Conservation (phyloP, 1,140 invertebrate genomes). For the Heliconius hermathena region DNA sequence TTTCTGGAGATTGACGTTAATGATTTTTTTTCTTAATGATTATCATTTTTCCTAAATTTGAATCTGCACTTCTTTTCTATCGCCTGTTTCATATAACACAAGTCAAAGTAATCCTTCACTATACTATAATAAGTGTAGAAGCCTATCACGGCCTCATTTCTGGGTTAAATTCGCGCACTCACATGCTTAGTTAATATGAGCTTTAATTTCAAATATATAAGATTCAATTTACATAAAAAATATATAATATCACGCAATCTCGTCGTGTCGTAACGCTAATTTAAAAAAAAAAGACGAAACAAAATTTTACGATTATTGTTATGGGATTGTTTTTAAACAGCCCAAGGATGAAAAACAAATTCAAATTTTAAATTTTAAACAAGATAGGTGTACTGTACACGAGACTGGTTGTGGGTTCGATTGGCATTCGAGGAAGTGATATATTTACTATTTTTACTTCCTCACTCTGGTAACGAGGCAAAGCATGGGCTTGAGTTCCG, state of each 20-base stretch:
- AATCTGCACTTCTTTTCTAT: too few relatives aligned
- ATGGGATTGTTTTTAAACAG: not conserved
- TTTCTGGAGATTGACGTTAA: too few relatives aligned
- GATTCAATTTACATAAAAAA: not conserved
- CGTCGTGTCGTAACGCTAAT: not conserved
- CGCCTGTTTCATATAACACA: too few relatives aligned
- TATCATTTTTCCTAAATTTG: too few relatives aligned
- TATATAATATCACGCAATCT: not conserved
- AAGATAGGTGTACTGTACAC: too few relatives aligned
- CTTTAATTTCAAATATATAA: not conserved
- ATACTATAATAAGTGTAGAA: not conserved
- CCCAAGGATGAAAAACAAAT: not conserved
- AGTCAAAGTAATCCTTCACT: not conserved
- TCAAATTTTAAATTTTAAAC: not conserved
- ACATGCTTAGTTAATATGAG: not conserved
- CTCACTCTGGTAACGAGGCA: too few relatives aligned
- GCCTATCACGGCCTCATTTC: slow-evolving; percentile 4
- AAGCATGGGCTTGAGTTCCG: too few relatives aligned
- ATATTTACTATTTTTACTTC: too few relatives aligned
- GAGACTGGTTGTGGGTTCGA: too few relatives aligned
- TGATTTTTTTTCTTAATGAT: too few relatives aligned
- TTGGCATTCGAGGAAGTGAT: too few relatives aligned
- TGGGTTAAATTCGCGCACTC: not conserved
- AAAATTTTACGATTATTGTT: not conserved
- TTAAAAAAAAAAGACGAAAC: not conserved